These are phyloP conservation scores for Gopherus evgoodei DNA, from an alignment of 2,113 vertebrate species.

Conservation along the genomic window DNA sequence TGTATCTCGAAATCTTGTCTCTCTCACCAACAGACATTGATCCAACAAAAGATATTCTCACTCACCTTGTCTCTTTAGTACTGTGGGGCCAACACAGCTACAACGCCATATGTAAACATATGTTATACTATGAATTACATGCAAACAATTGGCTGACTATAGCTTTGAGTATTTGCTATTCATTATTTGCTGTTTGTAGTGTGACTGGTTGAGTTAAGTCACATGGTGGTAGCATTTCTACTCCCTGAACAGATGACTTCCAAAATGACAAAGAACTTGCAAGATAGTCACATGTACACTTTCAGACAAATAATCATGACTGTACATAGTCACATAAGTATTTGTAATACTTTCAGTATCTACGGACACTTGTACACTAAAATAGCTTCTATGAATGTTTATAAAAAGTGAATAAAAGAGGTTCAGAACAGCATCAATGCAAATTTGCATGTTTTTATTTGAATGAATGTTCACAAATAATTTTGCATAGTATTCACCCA, in stretches of 20 bases:
- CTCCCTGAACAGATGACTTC: background rate
- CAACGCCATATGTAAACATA: background rate
- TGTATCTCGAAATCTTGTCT: too few species aligned
- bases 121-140: background rate
- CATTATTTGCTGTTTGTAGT: background rate
- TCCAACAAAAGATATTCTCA: background rate
- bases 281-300: background rate
- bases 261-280: background rate
- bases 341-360: background rate
- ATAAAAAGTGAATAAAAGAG: background rate
- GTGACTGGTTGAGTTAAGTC: background rate
- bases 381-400: background rate
- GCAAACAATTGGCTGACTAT: background rate
- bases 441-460: conserved; percentile 4
- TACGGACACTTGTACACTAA: background rate
- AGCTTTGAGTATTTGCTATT: background rate
- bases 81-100: background rate
- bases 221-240: background rate
- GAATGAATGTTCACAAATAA: background rate
- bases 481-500: background rate
- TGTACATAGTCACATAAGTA: background rate
- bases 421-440: background rate
- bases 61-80: background rate
- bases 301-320: background rate
- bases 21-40: too few species aligned